These are phyloP conservation scores for Oreochromis grahami DNA, from an alignment of 2,797 vertebrate species.

Conservation along the genomic window DNA sequence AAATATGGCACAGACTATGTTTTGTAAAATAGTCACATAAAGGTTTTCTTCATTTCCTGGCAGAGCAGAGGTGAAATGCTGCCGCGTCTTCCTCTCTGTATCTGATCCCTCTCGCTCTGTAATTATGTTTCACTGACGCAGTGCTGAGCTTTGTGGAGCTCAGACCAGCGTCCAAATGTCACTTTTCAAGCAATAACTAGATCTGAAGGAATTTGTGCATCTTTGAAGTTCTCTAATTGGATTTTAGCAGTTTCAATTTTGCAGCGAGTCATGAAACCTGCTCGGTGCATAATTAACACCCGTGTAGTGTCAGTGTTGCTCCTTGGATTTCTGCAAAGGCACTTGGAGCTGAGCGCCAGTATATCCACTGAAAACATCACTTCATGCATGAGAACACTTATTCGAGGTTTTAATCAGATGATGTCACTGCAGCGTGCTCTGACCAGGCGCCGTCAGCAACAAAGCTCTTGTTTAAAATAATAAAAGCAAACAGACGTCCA, in stretches of 20 bases:
- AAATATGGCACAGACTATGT: neutral
- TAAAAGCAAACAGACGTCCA: neutral
- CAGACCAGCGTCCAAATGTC: neutral
- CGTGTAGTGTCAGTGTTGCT: neutral
- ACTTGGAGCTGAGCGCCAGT: neutral
- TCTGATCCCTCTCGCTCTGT: neutral
- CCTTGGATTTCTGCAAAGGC: neutral
- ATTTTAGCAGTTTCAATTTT: fast-evolving
- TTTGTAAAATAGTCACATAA: neutral
- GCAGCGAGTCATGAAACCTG: neutral
- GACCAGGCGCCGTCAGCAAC: fast-evolving
- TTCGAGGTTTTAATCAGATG: fast-evolving
- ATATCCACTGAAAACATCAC: no score
- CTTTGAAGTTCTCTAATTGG: neutral
- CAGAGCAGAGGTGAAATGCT: neutral
- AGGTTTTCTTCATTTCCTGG: neutral
- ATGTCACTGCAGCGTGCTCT: neutral
- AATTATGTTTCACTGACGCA: neutral
- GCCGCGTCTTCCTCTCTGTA: neutral
- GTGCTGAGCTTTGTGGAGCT: neutral
- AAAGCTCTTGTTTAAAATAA: neutral
- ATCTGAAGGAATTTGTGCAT: neutral
- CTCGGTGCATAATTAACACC: neutral
- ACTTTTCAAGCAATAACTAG: neutral
- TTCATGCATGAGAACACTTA: neutral